Evolutionary conservation across 2,797 vertebrate species (phyloP).

Genomic region (Rhabdomys pumilio): DNA sequence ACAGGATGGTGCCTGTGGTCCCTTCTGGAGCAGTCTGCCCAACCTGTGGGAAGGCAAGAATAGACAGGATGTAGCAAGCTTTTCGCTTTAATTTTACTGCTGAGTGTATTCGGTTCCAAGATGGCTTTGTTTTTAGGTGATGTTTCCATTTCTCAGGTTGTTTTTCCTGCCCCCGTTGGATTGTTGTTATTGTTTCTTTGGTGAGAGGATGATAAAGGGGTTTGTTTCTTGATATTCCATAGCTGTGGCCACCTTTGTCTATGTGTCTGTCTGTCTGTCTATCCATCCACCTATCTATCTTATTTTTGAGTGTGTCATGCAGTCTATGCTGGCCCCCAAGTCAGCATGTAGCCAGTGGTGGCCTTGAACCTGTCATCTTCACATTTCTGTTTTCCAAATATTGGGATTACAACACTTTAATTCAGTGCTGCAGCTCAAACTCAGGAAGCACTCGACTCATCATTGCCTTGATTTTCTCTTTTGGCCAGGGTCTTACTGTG

Average conservation of each 20-base stretch:
- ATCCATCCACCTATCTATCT: background rate
- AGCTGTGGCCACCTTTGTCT: background rate
- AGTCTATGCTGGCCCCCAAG: background rate
- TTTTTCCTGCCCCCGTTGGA: background rate
- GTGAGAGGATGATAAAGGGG: background rate
- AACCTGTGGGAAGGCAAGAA: background rate
- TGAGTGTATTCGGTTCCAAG: background rate
- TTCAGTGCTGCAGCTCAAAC: background rate
- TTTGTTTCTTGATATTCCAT: slow-evolving; percentile 8
- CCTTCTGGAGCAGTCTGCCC: background rate
- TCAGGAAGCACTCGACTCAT: too few species aligned
- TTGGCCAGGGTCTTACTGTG: background rate
- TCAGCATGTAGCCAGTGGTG: background rate
- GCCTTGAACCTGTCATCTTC: background rate
- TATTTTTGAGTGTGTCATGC: background rate
- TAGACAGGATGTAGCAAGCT: background rate
- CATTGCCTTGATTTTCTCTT: background rate
- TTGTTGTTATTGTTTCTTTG: background rate
- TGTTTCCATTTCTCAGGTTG: background rate
- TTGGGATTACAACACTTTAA: background rate
- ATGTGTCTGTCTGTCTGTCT: background rate
- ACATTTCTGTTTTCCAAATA: background rate
- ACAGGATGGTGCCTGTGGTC: background rate
- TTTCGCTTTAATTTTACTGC: slow-evolving; percentile 47
- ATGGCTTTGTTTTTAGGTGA: background rate